Evolutionary conservation across 2,113 vertebrate genomes (phyloP).

Genomic region (Prietella phreatophila): DNA sequence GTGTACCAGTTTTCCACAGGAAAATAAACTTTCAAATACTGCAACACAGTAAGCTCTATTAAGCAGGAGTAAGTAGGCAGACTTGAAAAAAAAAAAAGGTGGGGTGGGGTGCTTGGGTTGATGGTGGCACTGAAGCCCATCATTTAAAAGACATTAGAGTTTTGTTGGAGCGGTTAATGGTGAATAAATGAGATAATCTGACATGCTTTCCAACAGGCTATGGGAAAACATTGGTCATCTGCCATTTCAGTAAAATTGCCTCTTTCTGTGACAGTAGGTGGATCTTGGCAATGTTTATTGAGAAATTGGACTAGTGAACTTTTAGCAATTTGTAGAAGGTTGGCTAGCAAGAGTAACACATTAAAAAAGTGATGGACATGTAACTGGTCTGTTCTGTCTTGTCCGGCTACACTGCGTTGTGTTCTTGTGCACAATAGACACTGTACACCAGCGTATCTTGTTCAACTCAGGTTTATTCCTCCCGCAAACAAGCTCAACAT

Average conservation of each 20-base stretch:
- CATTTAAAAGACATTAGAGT: background rate
- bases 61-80: background rate
- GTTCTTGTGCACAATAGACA: too few relatives aligned
- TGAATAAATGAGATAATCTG: background rate
- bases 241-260: background rate
- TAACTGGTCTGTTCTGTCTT: too few relatives aligned
- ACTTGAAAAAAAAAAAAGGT: background rate
- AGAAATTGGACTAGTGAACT: background rate
- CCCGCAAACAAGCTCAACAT: too few relatives aligned
- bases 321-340: background rate
- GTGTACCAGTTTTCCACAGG: background rate
- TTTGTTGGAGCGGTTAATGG: background rate
- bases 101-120: too few relatives aligned
- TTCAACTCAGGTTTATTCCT: too few relatives aligned
- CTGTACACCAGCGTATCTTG: too few relatives aligned
- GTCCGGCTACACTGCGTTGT: too few relatives aligned
- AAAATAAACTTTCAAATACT: background rate
- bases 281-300: background rate
- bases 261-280: background rate
- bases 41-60: background rate
- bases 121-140: background rate
- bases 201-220: background rate
- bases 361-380: background rate
- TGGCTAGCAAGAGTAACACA: background rate
- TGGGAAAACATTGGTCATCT: background rate